These are phyloP conservation scores for Piscicola geometra DNA, from an alignment of 2,888 invertebrate genomes.

Conservation along the genomic window DNA sequence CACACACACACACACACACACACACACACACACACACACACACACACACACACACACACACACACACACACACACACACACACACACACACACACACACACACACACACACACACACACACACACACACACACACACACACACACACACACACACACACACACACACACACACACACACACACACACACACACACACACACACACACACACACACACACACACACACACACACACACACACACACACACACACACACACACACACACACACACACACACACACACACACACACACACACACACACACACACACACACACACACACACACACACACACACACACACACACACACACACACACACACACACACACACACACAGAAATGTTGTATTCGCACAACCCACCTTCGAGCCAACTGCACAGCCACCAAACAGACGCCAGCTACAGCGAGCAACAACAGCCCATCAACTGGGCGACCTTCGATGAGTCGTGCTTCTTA, in stretches of 20 bases:
- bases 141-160: conserved; percentile 9
- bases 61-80: neutral
- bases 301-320: neutral
- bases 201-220: conserved; percentile 28
- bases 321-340: neutral
- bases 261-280: conserved; percentile 23
- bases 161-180: conserved; percentile 31
- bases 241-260: conserved; percentile 31
- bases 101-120: conserved; percentile 28
- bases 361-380: neutral
- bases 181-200: conserved; percentile 29
- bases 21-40: conserved; percentile 29
- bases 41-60: neutral
- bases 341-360: neutral
- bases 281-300: conserved; percentile 4
- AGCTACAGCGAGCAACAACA: neutral
- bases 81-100: neutral
- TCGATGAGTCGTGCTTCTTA: conserved; percentile 53
- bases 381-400: neutral
- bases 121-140: conserved; percentile 16
- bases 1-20: conserved; percentile 28
- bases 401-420: neutral
- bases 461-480: conserved; percentile 34
- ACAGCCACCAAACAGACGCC: neutral
- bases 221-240: conserved; percentile 29